These are phyloP conservation scores for Protonemura montana DNA, from an alignment of 2,888 invertebrate species.

Conservation along the genomic window DNA sequence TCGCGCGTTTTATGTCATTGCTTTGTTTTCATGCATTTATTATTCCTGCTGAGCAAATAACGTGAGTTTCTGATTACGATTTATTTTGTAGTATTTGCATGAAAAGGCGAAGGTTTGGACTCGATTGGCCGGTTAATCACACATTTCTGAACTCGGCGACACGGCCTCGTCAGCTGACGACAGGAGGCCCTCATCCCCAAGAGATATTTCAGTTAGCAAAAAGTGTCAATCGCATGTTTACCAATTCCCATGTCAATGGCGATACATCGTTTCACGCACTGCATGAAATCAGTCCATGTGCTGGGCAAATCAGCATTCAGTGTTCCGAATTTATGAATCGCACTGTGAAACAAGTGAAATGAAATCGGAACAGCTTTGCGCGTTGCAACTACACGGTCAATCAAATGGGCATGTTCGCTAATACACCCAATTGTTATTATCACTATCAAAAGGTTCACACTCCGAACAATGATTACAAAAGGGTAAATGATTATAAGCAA, in stretches of 20 bases:
- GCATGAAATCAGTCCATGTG: neutral
- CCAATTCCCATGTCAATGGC: no score
- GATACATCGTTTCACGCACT: neutral
- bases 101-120: neutral
- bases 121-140: no score
- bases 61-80: neutral
- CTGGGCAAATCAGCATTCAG: neutral
- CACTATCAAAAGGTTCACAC: slow-evolving; percentile 32
- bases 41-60: neutral
- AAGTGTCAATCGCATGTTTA: no score
- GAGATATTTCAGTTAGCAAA: no score
- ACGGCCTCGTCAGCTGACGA: neutral
- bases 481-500: slow-evolving; percentile 37
- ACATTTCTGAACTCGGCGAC: neutral
- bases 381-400: neutral
- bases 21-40: slow-evolving; percentile 4
- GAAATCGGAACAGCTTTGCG: neutral
- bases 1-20: slow-evolving; percentile 19
- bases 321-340: neutral
- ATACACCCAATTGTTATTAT: slow-evolving; percentile 12
- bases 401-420: slow-evolving; percentile 7
- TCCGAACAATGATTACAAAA: slow-evolving; percentile 21
- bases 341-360: neutral
- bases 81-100: slow-evolving; percentile 20
- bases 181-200: no score